Base-by-base conservation (phyloP, 2,797 vertebrate genomes). In the Malurus leucopterus region DNA sequence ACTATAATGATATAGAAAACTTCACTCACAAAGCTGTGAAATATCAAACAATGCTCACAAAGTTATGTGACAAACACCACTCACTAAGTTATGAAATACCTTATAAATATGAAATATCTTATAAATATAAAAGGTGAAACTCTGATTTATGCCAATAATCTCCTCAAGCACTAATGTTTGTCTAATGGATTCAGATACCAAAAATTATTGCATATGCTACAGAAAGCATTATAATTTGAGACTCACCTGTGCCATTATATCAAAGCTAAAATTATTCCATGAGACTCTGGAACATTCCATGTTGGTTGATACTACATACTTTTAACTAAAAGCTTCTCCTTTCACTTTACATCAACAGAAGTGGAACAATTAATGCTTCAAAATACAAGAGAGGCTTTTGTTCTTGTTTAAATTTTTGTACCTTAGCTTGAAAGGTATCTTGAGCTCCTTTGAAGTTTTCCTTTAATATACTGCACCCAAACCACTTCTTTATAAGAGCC, bases 51-150 rank as follows among this genome's bases (percentile, higher is more conserved):
- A 80, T 73, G 75, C 72, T 95, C 46, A 68, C 20, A 51, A 89
- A 76, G 50, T 87, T 91, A 43, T 23, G 70, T 77, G 83, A 89
- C 93, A 96, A 96, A 95, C 92, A 93, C 89, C 74, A 95, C 93
- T 96, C 95, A 93, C 85, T 85, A 96, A 96, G 96, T 96, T 97
- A 95, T 93, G 93, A 96, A 97, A 96, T 96, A 92, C 91, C 94
- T 96, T 96, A 96, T 80, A 96, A 95, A 94, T 97, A 96, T 97
- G 96, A 96, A 97, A 94, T 95, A 92, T 95, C 94, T 97, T 96
- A 96, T 84, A 95, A 94, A 93, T 94, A 95, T 90, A 85, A 91
- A 94, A 94, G 65, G 34, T 73, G 61, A 70, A 91, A 57, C 49
- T 77, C 92, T 95, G 96, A 97, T 96, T 96, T 96, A 96, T 96